phyloP scores from a whole-genome alignment of 2,113 vertebrate species.

The Myrmecophaga tridactyla region DNA sequence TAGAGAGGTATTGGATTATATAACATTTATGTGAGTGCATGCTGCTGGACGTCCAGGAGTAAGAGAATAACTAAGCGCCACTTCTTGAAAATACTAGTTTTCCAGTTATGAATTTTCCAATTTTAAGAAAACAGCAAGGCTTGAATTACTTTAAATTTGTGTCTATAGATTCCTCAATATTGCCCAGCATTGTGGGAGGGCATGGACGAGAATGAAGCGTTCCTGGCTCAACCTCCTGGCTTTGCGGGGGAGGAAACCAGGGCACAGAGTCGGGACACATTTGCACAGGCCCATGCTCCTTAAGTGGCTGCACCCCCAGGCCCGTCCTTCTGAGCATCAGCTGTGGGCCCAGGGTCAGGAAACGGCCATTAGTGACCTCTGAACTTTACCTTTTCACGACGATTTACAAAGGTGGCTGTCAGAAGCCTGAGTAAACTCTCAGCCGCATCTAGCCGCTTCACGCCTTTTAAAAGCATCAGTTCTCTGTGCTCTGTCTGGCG shows the following conservation, averaged over 20 bases:
- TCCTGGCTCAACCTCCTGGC: no score
- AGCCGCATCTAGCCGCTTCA: neutral
- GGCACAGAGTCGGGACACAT: rapidly evolving
- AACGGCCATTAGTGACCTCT: rapidly evolving
- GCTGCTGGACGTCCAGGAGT: neutral
- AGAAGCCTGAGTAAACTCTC: rapidly evolving
- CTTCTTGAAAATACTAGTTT: neutral
- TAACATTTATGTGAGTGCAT: neutral
- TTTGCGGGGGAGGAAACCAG: neutral
- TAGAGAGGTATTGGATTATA: neutral
- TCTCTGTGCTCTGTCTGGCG: rapidly evolving
- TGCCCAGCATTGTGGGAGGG: rapidly evolving
- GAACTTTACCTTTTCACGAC: neutral
- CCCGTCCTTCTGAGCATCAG: rapidly evolving
- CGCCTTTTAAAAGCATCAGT: neutral
- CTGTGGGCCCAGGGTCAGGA: rapidly evolving
- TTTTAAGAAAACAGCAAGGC: neutral
- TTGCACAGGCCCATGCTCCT: rapidly evolving
- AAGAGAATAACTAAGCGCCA: neutral
- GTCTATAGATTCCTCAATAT: rapidly evolving
- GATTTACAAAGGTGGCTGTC: neutral
- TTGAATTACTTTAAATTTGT: rapidly evolving
- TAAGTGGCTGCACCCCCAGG: rapidly evolving
- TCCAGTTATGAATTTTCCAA: neutral
- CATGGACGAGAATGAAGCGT: rapidly evolving